phyloP scores from a whole-genome alignment of 1,140 invertebrate genomes.

The Bombus soroeensis region DNA sequence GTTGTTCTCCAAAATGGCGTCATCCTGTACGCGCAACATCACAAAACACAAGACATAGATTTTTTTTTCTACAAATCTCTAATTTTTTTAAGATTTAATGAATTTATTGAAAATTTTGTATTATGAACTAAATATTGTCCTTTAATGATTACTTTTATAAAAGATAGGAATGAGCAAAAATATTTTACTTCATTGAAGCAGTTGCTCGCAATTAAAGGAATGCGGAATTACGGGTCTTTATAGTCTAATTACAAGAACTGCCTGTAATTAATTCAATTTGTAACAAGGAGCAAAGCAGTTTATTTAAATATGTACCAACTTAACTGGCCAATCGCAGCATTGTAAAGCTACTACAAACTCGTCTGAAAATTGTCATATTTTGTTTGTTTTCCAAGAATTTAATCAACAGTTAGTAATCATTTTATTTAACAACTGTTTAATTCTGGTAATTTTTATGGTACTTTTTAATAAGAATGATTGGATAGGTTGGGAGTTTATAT shows the following conservation, averaged over 20 bases:
- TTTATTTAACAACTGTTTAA: neutral
- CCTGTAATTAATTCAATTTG: neutral
- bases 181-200: too few species aligned
- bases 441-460: neutral
- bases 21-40: neutral
- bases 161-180: too few species aligned
- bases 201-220: neutral
- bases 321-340: neutral
- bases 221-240: neutral
- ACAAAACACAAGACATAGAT: neutral
- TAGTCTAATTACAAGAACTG: neutral
- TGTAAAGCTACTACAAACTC: neutral
- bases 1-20: conserved; percentile 45
- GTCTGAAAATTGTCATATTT: neutral
- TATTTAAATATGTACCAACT: neutral
- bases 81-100: neutral
- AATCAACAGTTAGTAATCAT: neutral
- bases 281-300: neutral
- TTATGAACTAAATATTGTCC: neutral
- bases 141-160: neutral
- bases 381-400: neutral
- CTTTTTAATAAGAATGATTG: neutral
- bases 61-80: neutral
- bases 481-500: neutral
- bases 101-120: neutral